Evolutionary conservation across 2,888 invertebrate genomes (phyloP), one percentile per base, ranked within the genome.

Genomic region (Cephalotes varians): DNA sequence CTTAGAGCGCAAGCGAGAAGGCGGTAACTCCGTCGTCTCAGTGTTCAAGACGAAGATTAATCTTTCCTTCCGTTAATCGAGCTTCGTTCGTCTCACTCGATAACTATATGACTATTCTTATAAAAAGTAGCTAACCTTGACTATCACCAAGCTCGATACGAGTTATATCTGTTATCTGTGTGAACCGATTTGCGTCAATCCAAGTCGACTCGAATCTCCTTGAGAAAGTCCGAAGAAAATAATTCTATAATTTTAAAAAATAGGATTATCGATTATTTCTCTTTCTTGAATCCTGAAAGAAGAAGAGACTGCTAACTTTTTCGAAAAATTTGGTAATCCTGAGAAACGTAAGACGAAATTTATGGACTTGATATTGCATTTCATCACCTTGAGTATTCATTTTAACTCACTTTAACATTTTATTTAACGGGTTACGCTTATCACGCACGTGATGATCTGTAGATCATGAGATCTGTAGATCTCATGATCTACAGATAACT

Each of bases 101-200:
- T 76, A 81, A 69, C 71, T 25, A 44, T 60, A 28, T 49, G 58
- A 73, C 56, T 64, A 82, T 89, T 87, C 84, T 87, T 80, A 85
- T 84, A 84, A 83, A 89, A 88, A 89, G 65, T 71, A 82, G 47
- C 54, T 79, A 80, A 79, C 90, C 87, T 90, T 88, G 85, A 62
- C 83, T 84, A 83, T 88, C 72, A 77, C 86, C 72, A 84, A 85
- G 56, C 49, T 76, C 71, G 80, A 84, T 88, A 71, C 82, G n/a
- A 84, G 56, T 28, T 74, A 31, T 60, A 74, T 25, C 7, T n/a
- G n/a, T 49, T 25, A 37, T 54, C 5, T 56, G 15, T 15, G 44
- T 25, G 12, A 44, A 21, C 18, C 2, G 10, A 34, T 44, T 51
- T 76, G 37, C 40, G 2, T 21, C n/a, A n/a, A n/a, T n/a, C n/a